These are phyloP conservation scores for Microtus obscurus DNA, from an alignment of 2,797 vertebrate genomes.

Conservation along the genomic window DNA sequence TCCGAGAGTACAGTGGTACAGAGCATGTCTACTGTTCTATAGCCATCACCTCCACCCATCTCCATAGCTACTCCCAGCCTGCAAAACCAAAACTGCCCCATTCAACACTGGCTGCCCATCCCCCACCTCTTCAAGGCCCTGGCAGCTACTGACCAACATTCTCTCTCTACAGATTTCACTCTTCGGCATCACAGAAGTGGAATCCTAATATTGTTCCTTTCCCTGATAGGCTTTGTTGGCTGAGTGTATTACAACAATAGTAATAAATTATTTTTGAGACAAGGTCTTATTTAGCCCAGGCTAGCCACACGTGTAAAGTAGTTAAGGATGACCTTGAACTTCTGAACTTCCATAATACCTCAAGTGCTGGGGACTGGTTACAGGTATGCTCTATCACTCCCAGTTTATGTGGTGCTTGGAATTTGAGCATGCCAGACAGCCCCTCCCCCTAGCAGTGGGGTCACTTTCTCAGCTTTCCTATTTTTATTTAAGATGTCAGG, in stretches of 20 bases:
- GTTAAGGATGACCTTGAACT: not conserved
- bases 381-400: not conserved
- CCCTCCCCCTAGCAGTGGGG: not conserved
- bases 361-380: not conserved
- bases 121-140: not conserved
- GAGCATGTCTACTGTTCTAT: not conserved
- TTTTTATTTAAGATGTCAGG: not conserved
- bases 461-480: not conserved
- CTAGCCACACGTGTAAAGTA: not conserved
- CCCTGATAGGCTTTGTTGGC: not conserved
- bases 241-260: not conserved
- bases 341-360: not conserved
- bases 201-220: not conserved
- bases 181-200: not conserved
- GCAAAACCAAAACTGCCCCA: not conserved
- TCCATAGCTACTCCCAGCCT: too few relatives aligned
- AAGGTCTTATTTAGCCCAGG: not conserved
- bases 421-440: too few relatives aligned
- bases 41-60: accelerated
- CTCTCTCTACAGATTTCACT: not conserved
- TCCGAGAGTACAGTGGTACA: not conserved
- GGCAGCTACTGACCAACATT: not conserved
- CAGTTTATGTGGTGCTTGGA: not conserved
- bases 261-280: not conserved
- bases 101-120: not conserved